Base-by-base conservation (phyloP, 2,797 vertebrate species). In the Helostoma temminkii region DNA sequence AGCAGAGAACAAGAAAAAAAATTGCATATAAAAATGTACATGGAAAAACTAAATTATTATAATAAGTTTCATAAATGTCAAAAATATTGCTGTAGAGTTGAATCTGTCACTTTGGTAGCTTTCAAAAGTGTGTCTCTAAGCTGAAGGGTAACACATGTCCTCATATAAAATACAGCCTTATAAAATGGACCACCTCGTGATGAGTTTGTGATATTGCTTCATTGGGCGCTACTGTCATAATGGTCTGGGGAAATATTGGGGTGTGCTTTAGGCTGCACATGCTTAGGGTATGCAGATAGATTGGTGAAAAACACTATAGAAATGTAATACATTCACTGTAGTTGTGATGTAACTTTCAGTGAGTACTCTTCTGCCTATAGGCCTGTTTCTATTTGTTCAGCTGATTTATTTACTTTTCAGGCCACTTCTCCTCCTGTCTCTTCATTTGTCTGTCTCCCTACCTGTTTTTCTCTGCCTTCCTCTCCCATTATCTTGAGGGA, bases 131-230 rank as follows among this genome's bases (percentile, higher is more conserved):
- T 41, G 25, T 49, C 32, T 65, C 37, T 26, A 16, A 45, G 49
- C 59, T 65, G 21, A 37, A 61, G 34, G 34, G 50, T 67, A 81
- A 71, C 32, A 66, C 32, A 41, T 41, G 43, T 56, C 32, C 71
- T 64, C 26, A 36, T 70, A 39, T 50, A 48, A 76, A 75, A 71
- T 45, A 45, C 26, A n/a, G 22, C 26, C 3, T 52, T 32, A 50
- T 50, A 45, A 63, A 80, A 70, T 46, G 48, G 47, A 77, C 36
- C 60, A 34, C 21, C 69, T 65, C 54, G 74, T 66, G 61, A 61
- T 16, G 32, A 63, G 47, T 53, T 25, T 1, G 28, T 58, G 46
- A 24, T 1, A 34, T 34, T 71, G 45, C 34, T 32, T 83, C 59
- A 76, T n/a, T 43, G 39, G 26, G 26, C 6, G 34, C 7, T n/a